Evolutionary conservation across 2,797 vertebrate genomes (phyloP).

Genomic region (Hemitrygon akajei): DNA sequence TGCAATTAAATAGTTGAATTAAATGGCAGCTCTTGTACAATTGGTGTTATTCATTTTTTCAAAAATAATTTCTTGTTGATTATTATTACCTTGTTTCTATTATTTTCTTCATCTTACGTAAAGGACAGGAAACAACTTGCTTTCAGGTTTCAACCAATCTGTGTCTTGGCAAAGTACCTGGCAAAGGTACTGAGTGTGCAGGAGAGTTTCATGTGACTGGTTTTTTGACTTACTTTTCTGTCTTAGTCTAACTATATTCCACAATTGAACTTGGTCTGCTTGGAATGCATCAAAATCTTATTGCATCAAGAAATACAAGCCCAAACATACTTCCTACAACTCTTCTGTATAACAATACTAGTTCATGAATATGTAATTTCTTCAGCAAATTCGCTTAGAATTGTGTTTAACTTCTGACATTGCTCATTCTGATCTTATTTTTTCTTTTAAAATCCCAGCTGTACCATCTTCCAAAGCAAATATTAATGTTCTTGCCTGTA

Average conservation of each 20-base stretch:
- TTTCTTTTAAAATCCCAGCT: neutral
- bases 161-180: neutral
- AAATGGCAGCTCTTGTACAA: neutral
- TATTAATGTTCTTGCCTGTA: slow-evolving; percentile 9
- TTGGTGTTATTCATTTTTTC: neutral
- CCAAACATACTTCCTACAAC: neutral
- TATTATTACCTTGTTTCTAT: neutral
- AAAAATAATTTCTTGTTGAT: neutral
- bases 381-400: neutral
- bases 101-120: too few relatives aligned
- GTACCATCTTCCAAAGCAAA: slow-evolving; percentile 23
- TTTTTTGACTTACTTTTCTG: neutral
- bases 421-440: neutral
- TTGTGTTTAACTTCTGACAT: neutral
- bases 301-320: neutral
- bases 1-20: slow-evolving; percentile 13
- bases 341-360: neutral
- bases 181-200: neutral
- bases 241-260: neutral
- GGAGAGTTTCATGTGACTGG: neutral
- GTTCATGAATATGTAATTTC: neutral
- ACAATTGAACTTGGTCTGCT: neutral
- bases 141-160: neutral
- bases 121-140: neutral
- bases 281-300: neutral